Conservation (phyloP, 2,113 vertebrate species). For the Cyprinodon variegatus region DNA sequence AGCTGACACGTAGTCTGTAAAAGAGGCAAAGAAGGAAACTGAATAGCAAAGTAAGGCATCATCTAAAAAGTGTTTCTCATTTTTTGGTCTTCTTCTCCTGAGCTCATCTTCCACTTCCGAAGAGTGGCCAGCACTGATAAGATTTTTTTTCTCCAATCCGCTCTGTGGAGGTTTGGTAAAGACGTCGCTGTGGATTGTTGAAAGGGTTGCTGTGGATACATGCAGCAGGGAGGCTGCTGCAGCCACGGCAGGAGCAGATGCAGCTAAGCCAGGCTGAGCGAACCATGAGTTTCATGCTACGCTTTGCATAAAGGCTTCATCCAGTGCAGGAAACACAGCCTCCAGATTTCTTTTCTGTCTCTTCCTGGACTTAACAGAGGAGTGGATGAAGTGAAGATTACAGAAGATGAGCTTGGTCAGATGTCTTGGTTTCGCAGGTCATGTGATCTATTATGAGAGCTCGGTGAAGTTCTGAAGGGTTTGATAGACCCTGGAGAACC, state of each 20-base stretch:
- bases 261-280: slow-evolving; percentile 57
- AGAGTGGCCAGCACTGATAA: slow-evolving; percentile 66
- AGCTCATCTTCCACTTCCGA: slow-evolving; percentile 41
- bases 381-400: slow-evolving; percentile 47
- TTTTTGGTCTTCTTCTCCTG: slow-evolving; percentile 44
- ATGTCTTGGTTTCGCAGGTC: slow-evolving; percentile 65
- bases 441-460: slow-evolving; percentile 69
- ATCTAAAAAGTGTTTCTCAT: slow-evolving; percentile 38
- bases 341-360: slow-evolving; percentile 24
- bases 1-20: slow-evolving; percentile 55
- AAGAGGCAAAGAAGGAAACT: slow-evolving; percentile 39
- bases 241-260: slow-evolving; percentile 61
- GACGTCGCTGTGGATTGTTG: slow-evolving; percentile 83
- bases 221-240: slow-evolving; percentile 72
- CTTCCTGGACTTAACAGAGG: slow-evolving; percentile 46
- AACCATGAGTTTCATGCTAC: slow-evolving; percentile 69
- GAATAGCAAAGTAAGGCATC: slow-evolving; percentile 55
- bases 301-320: slow-evolving; percentile 58
- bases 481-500: slow-evolving; percentile 66
- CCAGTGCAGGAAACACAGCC: slow-evolving; percentile 41
- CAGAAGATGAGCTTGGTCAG: slow-evolving; percentile 53
- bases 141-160: slow-evolving; percentile 47
- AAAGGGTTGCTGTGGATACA: slow-evolving; percentile 92
- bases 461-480: slow-evolving; percentile 70
- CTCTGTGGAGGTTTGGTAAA: slow-evolving; percentile 61